These are phyloP conservation scores for Amiota mariae DNA, from an alignment of 2,888 invertebrate species.

Conservation along the genomic window DNA sequence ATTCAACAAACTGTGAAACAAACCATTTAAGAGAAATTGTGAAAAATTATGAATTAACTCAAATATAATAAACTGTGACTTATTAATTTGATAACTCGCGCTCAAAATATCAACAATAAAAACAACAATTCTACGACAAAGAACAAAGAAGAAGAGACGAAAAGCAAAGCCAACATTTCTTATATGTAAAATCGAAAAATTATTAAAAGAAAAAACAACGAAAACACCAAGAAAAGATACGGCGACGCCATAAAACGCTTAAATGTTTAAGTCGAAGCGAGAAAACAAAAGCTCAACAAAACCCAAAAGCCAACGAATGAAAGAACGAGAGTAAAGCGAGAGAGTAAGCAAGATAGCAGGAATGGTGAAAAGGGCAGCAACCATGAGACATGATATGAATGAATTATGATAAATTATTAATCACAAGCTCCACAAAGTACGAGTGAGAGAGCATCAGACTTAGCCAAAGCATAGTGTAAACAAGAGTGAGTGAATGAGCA, in stretches of 20 bases:
- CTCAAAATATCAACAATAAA: conserved; percentile 58
- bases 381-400: conserved; percentile 60
- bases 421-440: conserved; percentile 36
- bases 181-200: conserved; percentile 64
- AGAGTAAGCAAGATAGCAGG: conserved; percentile 47
- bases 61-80: too few relatives aligned
- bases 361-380: conserved; percentile 47
- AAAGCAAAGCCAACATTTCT: conserved; percentile 65
- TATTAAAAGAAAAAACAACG: conserved; percentile 59
- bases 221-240: conserved; percentile 23
- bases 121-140: conserved; percentile 21
- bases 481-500: not conserved
- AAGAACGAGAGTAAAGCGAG: conserved; percentile 37
- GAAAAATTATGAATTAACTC: too few relatives aligned
- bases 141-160: conserved; percentile 25
- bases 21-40: too few relatives aligned
- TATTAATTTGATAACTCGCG: conserved; percentile 67
- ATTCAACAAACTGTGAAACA: too few relatives aligned
- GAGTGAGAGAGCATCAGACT: conserved; percentile 26
- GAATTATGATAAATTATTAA: conserved; percentile 72
- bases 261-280: conserved; percentile 43
- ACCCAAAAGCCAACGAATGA: not conserved
- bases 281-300: conserved; percentile 29
- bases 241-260: conserved; percentile 59
- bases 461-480: not conserved